These are phyloP conservation scores for Tuta absoluta DNA, from an alignment of 2,888 invertebrate species.

Conservation along the genomic window DNA sequence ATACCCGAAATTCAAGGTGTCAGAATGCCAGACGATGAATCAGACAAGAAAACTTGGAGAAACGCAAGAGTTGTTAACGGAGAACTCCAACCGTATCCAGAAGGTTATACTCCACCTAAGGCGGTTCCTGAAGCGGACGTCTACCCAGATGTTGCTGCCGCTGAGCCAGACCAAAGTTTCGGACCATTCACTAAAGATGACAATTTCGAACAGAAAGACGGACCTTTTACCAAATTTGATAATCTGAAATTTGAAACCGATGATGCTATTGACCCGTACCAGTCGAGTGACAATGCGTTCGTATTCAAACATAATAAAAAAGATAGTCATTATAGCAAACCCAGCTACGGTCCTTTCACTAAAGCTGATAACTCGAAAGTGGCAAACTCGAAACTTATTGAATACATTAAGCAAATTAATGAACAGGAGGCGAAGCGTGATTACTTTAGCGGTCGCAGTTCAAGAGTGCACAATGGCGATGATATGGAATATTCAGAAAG, in stretches of 20 bases:
- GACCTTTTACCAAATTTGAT: slow-evolving; percentile 83
- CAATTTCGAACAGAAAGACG: slow-evolving; percentile 79
- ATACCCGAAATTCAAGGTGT: slow-evolving; percentile 91
- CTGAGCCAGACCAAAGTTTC: slow-evolving; percentile 64
- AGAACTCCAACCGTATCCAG: slow-evolving; percentile 87
- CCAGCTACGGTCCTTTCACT: slow-evolving; percentile 83
- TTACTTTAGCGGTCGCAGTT: slow-evolving; percentile 80
- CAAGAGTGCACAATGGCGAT: slow-evolving; percentile 69
- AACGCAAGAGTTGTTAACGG: slow-evolving; percentile 94
- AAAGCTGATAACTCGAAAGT: slow-evolving; percentile 83
- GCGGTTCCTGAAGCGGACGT: slow-evolving; percentile 82
- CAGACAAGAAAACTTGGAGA: slow-evolving; percentile 91
- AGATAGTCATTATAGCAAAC: slow-evolving; percentile 67
- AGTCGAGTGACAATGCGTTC: slow-evolving; percentile 60
- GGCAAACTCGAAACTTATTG: slow-evolving; percentile 81
- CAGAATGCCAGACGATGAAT: slow-evolving; percentile 91
- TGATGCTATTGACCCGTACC: slow-evolving; percentile 63
- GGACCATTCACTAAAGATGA: slow-evolving; percentile 84
- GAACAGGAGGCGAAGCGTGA: slow-evolving; percentile 83
- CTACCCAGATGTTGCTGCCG: slow-evolving; percentile 66
- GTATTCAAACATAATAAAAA: slow-evolving; percentile 71
- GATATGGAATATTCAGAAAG: slow-evolving; percentile 75
- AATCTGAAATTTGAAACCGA: slow-evolving; percentile 72
- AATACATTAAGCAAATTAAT: slow-evolving; percentile 85
- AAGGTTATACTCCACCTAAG: slow-evolving; percentile 84